Base-by-base conservation (phyloP, 2,797 vertebrate genomes). In the Anas bahamensis region DNA sequence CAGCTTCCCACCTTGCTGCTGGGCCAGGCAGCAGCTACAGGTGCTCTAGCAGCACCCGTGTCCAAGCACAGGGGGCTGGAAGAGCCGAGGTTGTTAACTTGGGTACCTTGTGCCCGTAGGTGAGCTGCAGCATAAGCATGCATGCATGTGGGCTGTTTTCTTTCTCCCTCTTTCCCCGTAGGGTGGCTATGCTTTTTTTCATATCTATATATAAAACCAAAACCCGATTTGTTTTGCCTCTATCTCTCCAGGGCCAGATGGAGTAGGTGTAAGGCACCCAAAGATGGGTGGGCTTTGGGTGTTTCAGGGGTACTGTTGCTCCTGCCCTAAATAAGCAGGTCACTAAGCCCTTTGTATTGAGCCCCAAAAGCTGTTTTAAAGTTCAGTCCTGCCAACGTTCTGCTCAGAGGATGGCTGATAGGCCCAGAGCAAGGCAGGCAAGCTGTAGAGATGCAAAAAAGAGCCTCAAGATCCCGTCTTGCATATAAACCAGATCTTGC, bases 41-140 rank as follows among this genome's bases (percentile, higher is more conserved):
- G 42, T 28, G 52, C 44, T 50, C 61, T 0, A 0, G 0, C 10
- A 7, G 26, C 59, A 28, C 24, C 59, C 0, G 0, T 19, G 4
- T n/a, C 4, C 3, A 41, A 60, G 1, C 52, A 0, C 0, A 10
- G 14, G 24, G 73, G 35, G 15, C 12, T 71, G 73, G 57, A 42
- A 29, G 61, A 53, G 24, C 26, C 2, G 14, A 28, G 14, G 26
- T 16, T 59, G 39, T 56, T 81, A 44, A 24, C 71, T 15, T 2
- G 52, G 69, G 3, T 59, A 22, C 63, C 65, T 52, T 3, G 0
- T 76, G 56, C 39, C 82, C 33, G 39, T 5, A 46, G 57, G 50
- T 19, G 82, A 90, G 35, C 56, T 64, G 41, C 74, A 92, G 56
- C n/a, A 2, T 10, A 37, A 41, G 19, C 13, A n/a, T 63, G 33